These are phyloP conservation scores for Malacoraja senta DNA, from an alignment of 2,797 vertebrate species.

Conservation along the genomic window DNA sequence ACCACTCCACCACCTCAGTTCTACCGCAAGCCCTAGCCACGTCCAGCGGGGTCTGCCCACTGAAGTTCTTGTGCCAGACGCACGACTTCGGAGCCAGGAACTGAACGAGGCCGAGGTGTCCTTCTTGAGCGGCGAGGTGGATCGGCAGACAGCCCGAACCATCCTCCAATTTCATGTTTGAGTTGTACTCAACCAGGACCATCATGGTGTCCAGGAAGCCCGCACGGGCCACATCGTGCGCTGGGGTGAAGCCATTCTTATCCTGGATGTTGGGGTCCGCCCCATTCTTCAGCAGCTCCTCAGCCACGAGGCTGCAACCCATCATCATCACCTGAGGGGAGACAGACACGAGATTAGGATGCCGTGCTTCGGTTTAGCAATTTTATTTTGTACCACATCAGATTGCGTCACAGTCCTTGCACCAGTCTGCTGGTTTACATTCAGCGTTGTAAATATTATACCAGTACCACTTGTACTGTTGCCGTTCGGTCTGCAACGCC, in stretches of 20 bases:
- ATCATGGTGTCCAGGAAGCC: conserved; percentile 77
- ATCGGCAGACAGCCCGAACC: conserved; percentile 68
- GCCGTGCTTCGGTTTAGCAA: no score
- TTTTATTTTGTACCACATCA: no score
- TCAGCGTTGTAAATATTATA: no score
- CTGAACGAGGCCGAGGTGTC: conserved; percentile 64
- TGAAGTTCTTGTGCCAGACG: conserved; percentile 63
- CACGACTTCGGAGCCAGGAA: conserved; percentile 68
- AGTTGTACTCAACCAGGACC: conserved; percentile 70
- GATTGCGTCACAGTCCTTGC: no score
- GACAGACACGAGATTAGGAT: neutral
- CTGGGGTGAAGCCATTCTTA: conserved; percentile 65
- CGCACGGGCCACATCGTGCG: conserved; percentile 76
- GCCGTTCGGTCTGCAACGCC: no score
- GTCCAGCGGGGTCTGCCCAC: conserved; percentile 68
- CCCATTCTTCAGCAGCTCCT: conserved; percentile 73
- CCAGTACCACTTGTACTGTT: no score
- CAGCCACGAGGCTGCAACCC: conserved; percentile 67
- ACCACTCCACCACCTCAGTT: neutral
- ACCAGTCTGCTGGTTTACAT: no score
- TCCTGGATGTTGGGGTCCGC: conserved; percentile 78
- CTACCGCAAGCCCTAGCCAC: conserved; percentile 57
- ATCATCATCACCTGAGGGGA: conserved; percentile 81
- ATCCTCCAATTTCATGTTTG: conserved; percentile 67
- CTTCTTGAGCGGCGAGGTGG: conserved; percentile 71